These are phyloP conservation scores for Excalfactoria chinensis DNA, from an alignment of 2,113 vertebrate genomes.

Conservation along the genomic window DNA sequence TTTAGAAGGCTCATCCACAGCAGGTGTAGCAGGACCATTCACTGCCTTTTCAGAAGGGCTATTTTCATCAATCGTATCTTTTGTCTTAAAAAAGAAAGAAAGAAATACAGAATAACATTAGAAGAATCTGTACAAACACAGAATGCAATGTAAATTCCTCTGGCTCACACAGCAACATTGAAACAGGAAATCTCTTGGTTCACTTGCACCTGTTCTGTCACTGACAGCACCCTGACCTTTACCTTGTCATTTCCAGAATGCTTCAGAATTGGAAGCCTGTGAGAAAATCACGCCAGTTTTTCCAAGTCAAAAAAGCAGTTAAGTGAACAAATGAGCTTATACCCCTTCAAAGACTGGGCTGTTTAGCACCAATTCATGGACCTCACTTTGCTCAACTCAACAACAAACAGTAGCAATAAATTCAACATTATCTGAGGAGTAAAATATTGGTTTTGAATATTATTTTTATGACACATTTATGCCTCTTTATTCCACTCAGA, in stretches of 20 bases:
- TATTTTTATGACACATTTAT: background rate
- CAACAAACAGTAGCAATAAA: background rate
- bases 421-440: accelerated
- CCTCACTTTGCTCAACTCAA: background rate
- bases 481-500: background rate
- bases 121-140: background rate
- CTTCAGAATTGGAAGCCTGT: accelerated
- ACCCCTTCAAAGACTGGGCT: background rate
- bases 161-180: background rate
- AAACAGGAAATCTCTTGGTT: background rate
- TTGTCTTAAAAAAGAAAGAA: conserved; percentile 76
- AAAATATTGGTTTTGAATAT: background rate
- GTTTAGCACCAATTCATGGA: background rate
- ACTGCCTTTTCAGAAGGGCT: conserved; percentile 82
- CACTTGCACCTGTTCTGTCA: background rate
- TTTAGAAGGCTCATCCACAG: conserved; percentile 82
- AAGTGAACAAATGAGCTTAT: background rate
- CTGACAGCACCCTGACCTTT: background rate
- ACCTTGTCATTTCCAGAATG: accelerated
- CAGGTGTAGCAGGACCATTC: conserved; percentile 85
- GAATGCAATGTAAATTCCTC: background rate
- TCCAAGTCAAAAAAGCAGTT: background rate
- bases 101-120: background rate
- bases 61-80: conserved; percentile 91
- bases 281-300: accelerated